Conservation (phyloP, 2,888 invertebrate species). For the Cephus rjabovi region DNA sequence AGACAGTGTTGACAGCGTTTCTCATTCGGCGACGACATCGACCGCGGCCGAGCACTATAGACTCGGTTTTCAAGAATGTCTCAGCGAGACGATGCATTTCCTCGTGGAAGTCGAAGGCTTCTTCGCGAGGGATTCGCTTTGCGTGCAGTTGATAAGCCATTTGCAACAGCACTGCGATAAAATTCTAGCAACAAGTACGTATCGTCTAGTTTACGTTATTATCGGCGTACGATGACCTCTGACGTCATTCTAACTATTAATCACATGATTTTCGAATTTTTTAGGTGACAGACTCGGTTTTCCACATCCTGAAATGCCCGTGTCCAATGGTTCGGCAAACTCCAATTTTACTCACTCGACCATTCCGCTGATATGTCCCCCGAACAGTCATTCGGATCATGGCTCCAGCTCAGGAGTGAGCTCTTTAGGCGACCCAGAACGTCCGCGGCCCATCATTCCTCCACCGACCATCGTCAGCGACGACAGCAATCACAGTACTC, state of each 20-base stretch:
- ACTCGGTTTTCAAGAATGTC: slow-evolving; percentile 91
- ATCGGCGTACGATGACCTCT: not conserved
- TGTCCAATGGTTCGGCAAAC: slow-evolving; percentile 43
- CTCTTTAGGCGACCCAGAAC: slow-evolving; percentile 58
- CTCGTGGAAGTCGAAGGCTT: slow-evolving; percentile 88
- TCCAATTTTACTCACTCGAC: slow-evolving; percentile 45
- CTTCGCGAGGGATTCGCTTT: slow-evolving; percentile 83
- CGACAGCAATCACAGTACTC: slow-evolving; percentile 62
- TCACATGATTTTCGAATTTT: not conserved
- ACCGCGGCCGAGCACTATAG: slow-evolving; percentile 73
- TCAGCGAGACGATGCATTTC: slow-evolving; percentile 90
- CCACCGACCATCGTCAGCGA: slow-evolving; percentile 65
- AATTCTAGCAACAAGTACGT: slow-evolving; percentile 66
- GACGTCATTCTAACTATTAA: not conserved
- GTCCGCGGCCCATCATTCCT: slow-evolving; percentile 51
- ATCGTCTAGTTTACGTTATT: not conserved
- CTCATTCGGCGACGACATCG: slow-evolving; percentile 50
- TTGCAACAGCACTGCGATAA: slow-evolving; percentile 86
- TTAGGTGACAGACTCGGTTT: slow-evolving; percentile 63
- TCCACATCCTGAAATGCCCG: slow-evolving; percentile 59
- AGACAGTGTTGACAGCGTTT: slow-evolving; percentile 61
- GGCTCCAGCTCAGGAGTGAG: slow-evolving; percentile 63
- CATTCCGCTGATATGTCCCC: slow-evolving; percentile 54
- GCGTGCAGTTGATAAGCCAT: slow-evolving; percentile 83
- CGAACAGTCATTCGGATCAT: slow-evolving; percentile 54